Percentiles rank a stretch among this genome's conserved stretches.
Conservation (phyloP, 1,140 invertebrate species). For the Drosophila suzukii region DNA sequence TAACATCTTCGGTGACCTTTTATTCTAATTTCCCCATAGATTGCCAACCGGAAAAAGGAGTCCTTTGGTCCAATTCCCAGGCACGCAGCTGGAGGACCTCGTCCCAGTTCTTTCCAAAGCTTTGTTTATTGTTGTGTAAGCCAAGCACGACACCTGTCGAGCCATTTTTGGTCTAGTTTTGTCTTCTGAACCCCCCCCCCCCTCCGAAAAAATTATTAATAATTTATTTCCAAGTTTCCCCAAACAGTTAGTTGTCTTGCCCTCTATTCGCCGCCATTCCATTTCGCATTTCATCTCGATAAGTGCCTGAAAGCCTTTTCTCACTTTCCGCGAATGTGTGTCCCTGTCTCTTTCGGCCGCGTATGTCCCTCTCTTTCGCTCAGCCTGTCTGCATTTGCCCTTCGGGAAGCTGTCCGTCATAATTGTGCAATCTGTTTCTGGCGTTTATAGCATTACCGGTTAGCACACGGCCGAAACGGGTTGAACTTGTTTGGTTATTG, state of each 20-base stretch:
- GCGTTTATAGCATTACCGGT: constrained; percentile 69
- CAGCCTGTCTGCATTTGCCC: neutral
- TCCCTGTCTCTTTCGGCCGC: no score
- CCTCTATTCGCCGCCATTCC: constrained; percentile 17
- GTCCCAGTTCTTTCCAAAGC: constrained; percentile 17
- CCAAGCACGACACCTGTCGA: constrained; percentile 74
- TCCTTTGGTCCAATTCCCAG: constrained; percentile 44
- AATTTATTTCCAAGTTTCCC: constrained; percentile 52
- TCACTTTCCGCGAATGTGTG: constrained; percentile 8
- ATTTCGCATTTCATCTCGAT: constrained; percentile 65
- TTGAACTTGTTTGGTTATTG: constrained; percentile 4
- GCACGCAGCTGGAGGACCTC: constrained; percentile 52
- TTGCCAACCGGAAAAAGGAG: constrained; percentile 37
- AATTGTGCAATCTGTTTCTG: constrained; percentile 69
- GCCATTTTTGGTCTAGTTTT: constrained; percentile 65
- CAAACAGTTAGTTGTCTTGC: constrained; percentile 38
- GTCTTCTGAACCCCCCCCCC: constrained; percentile 11
- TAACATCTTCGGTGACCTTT: constrained; percentile 58
- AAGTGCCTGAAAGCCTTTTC: constrained; percentile 73
- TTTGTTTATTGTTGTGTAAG: constrained; percentile 78
- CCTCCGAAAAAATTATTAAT: constrained; percentile 73
- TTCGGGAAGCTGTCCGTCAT: constrained; percentile 61
- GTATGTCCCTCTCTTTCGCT: neutral
- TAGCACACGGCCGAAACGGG: constrained; percentile 25
- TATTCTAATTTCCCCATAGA: constrained; percentile 80